These are phyloP conservation scores for Drosophila colorata DNA, from an alignment of 2,888 invertebrate species.

Conservation along the genomic window DNA sequence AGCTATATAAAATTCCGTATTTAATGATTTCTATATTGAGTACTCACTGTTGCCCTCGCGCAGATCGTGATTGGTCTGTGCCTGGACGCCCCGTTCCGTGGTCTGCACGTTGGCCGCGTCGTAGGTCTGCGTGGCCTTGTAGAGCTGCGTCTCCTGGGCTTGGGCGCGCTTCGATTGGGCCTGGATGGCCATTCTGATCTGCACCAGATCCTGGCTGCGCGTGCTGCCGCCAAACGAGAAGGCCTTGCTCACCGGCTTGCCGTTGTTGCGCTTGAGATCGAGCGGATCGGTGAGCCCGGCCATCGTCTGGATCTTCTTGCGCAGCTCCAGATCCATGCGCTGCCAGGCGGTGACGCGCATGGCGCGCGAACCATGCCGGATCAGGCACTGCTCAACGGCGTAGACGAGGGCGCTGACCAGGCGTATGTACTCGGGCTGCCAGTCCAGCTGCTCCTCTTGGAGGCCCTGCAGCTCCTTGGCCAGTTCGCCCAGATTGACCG, in stretches of 20 bases:
- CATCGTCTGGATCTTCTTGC: constrained; percentile 88
- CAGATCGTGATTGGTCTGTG: constrained; percentile 80
- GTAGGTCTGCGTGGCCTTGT: constrained; percentile 83
- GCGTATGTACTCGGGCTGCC: constrained; percentile 87
- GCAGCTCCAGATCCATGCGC: constrained; percentile 88
- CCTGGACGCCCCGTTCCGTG: constrained; percentile 48
- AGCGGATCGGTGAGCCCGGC: constrained; percentile 86
- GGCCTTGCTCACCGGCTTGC: constrained; percentile 82
- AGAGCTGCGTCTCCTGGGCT: constrained; percentile 83
- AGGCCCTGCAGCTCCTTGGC: constrained; percentile 83
- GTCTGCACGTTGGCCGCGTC: constrained; percentile 68
- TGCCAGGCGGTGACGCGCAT: constrained; percentile 89
- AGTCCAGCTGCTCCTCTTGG: constrained; percentile 85
- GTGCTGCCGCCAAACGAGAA: constrained; percentile 84
- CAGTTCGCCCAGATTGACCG: constrained; percentile 81
- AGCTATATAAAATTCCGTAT: too few relatives aligned
- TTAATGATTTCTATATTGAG: too few relatives aligned
- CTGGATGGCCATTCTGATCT: constrained; percentile 85
- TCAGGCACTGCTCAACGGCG: constrained; percentile 90
- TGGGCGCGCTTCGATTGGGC: constrained; percentile 85
- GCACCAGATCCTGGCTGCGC: constrained; percentile 85
- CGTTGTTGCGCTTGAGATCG: constrained; percentile 78
- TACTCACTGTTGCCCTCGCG: constrained; percentile 80
- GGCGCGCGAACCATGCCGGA: constrained; percentile 89
- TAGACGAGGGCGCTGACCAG: constrained; percentile 88